Base-by-base conservation (phyloP, 2,888 invertebrate genomes). In the Notodonta ziczac region DNA sequence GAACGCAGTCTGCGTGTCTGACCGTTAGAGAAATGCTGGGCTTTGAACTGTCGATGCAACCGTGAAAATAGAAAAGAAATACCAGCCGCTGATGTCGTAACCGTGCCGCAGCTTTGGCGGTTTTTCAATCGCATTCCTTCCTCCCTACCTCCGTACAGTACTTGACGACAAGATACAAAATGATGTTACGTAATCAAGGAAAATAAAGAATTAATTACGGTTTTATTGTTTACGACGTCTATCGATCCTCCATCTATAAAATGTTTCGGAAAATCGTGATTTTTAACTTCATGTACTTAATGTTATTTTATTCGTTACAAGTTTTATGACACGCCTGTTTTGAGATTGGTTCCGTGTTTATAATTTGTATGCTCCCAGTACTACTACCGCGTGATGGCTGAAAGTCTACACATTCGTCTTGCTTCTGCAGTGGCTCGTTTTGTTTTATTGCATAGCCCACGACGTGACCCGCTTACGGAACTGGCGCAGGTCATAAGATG, bases 391-490 rank as follows among this genome's bases (percentile, higher is more conserved):
- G 60, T 67, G 67, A 66, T 71, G 67, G 64, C 84, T 85, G 87
- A 86, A 87, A 85, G 77, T 66, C 73, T 74, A 77, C 76, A 76
- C 74, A 69, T 72, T 73, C 68, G 73, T 78, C 74, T 79, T 76
- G 73, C 73, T 77, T 83, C 72, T 86, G 85, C 84, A 86, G 78
- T 81, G 67, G 76, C 77, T 81, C 73, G 79, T 78, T 80, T 83
- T 83, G 78, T 86, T 89, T 90, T 88, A 88, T 88, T 86, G 86
- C 84, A 84, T 64, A 70, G 72, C 66, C 61, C 70, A 64, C 74
- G 78, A 89, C 91, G 90, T 90, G 90, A 88, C 83, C 83, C 74
- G 88, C 82, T 80, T 91, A 84, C 86, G 76, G 82, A 89, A 81
- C 77, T 77, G 79, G 72, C 71, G 66, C 81, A 82, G 88, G 87